Base-by-base conservation (phyloP, 2,888 invertebrate genomes). In the Cheilosia pagana region DNA sequence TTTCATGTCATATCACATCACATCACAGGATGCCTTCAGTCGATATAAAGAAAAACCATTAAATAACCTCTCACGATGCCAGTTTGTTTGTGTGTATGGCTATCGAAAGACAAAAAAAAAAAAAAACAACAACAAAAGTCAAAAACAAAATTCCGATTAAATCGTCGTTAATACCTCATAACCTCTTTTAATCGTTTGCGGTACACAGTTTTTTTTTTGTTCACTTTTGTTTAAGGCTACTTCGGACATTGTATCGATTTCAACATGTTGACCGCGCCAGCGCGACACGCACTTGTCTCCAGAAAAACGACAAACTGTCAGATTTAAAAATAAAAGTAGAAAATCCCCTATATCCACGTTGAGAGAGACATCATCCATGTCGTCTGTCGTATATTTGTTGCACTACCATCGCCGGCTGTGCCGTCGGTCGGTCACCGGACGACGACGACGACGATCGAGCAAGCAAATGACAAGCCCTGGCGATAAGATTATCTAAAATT, bases 401-500 rank as follows among this genome's bases (percentile, higher is more conserved):
- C 55, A 68, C 63, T 59, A 65, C 21, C 68, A 62, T 41, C 45
- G 53, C 41, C 50, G 19, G 12, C 16, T 63, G 55, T 41, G 63
- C 19, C 59, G 25, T 39, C 55, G 63, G 25, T 39, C 55, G 63
- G 50, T 45, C 77, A 57, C 57, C 67, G 48, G 78, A 59, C 55
- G 41, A 57, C 67, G 62, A 57, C 67, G 62, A 65, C 43, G 78
- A 62, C 48, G 67, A 50, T 57, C 75, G 53, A 63, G 62, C 65
- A 25, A 62, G 50, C 85, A 85, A 85, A 79, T 85, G 85, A 85
- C 85, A 85, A 76, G 81, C 60, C 79, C 75, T 65, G 67, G 60
- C 85, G 85, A 85, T 85, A 85, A 85, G 85, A 85, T 85, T 85
- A 85, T 85, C 85, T 85, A 55, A 81, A 85, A 85, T 85, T 85